A percentile compares a stretch with the other conserved stretches of the same genome.
phyloP scores from a whole-genome alignment of 2,888 invertebrate genomes.

The Xylophagus ater region DNA sequence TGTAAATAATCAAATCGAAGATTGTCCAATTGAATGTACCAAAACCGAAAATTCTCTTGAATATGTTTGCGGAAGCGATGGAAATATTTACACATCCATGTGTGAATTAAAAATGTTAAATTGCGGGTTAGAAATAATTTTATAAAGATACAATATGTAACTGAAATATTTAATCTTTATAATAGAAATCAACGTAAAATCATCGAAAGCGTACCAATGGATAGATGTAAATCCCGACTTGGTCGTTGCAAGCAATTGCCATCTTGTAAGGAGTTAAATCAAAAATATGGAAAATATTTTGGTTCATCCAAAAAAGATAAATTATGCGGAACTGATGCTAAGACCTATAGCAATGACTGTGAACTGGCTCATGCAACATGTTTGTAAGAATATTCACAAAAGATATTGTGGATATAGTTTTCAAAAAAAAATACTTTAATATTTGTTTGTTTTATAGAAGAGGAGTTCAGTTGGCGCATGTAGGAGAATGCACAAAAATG shows the following conservation, averaged over 20 bases:
- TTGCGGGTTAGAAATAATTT: constrained; percentile 60
- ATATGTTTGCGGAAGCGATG: constrained; percentile 77
- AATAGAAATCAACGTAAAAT: constrained; percentile 34
- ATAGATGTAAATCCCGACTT: constrained; percentile 64
- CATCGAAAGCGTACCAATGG: constrained; percentile 45
- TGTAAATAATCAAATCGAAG: constrained; percentile 44
- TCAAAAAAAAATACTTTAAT: neutral
- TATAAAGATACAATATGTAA: neutral
- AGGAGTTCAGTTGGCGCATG: constrained; percentile 77
- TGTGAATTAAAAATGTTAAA: constrained; percentile 83
- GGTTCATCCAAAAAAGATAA: constrained; percentile 56
- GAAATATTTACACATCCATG: constrained; percentile 74
- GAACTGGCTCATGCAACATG: constrained; percentile 74
- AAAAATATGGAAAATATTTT: constrained; percentile 38
- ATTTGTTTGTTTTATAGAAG: constrained; percentile 44
- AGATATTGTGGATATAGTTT: neutral
- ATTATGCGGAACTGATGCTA: constrained; percentile 83
- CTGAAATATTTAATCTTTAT: neutral
- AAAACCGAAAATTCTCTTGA: constrained; percentile 29
- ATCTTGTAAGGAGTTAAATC: constrained; percentile 46
- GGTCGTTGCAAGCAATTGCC: constrained; percentile 64
- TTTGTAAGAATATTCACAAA: constrained; percentile 48
- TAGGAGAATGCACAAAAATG: constrained; percentile 74
- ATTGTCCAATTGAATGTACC: constrained; percentile 65
- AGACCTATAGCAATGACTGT: constrained; percentile 73